Evolutionary conservation across 2,797 vertebrate genomes (phyloP).

Genomic region (Silurus aristotelis): DNA sequence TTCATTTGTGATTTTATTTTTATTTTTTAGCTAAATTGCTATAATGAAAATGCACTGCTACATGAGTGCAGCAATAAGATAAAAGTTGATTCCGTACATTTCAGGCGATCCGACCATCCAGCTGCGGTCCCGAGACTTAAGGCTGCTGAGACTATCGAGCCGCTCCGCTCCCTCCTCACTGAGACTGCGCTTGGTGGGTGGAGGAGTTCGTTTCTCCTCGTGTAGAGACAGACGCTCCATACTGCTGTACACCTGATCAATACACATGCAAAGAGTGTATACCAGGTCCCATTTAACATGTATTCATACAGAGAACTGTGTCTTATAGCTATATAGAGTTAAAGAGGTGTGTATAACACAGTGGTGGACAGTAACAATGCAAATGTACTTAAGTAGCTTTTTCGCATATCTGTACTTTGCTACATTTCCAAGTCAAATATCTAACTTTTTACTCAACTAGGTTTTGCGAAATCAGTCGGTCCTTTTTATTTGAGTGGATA

Average conservation of each 20-base stretch:
- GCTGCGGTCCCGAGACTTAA: conserved; percentile 85
- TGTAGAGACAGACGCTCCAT: conserved; percentile 94
- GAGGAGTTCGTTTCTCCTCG: conserved; percentile 86
- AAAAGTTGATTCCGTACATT: conserved; percentile 79
- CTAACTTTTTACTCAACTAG: no score
- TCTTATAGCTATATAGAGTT: background rate
- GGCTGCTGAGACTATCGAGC: conserved; percentile 79
- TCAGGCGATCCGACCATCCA: conserved; percentile 96
- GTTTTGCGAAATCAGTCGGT: no score
- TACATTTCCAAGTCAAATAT: no score
- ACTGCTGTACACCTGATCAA: conserved; percentile 89
- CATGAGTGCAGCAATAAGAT: background rate
- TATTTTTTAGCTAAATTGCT: background rate
- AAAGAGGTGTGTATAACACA: background rate
- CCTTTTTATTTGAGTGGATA: no score
- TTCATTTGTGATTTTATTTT: background rate
- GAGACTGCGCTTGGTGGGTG: conserved; percentile 91
- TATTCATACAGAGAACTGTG: background rate
- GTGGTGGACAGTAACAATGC: no score
- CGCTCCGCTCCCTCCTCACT: conserved; percentile 92
- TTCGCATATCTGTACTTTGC: no score
- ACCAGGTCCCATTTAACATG: background rate
- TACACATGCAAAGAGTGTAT: background rate
- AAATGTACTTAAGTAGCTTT: no score
- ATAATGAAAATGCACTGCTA: background rate